Percentiles rank a stretch among this genome's conserved stretches.
Evolutionary conservation across 1,140 invertebrate species (phyloP).

Genomic region (roundworm (Caenorhabditis elegans)): DNA sequence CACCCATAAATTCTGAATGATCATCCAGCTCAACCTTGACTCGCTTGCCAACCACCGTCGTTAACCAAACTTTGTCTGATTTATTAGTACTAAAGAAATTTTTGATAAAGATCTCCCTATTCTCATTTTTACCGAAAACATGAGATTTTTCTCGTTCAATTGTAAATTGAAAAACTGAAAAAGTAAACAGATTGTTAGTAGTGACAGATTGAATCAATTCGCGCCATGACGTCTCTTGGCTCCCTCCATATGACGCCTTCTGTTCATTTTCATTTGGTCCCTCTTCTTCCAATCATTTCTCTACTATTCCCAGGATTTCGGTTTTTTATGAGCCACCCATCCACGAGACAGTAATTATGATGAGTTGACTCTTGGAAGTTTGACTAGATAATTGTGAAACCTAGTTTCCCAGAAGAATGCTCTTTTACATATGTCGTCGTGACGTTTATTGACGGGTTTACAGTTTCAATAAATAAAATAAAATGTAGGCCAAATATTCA

Average conservation of each 20-base stretch:
- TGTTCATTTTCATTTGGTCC: neutral
- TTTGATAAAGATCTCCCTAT: neutral
- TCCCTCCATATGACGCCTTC: slow-evolving; percentile 23
- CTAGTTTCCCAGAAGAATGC: neutral
- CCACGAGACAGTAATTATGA: neutral
- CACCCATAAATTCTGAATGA: neutral
- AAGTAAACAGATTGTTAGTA: neutral
- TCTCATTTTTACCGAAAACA: no score
- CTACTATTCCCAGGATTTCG: neutral
- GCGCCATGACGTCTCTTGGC: slow-evolving; percentile 8
- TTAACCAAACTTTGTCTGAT: slow-evolving; percentile 13
- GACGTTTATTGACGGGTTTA: no score
- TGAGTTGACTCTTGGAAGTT: neutral
- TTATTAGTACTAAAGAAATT: neutral
- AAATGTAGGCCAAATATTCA: no score
- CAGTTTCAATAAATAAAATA: no score
- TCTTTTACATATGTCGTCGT: no score
- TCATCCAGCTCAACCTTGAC: slow-evolving; percentile 3
- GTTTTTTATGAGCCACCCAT: neutral
- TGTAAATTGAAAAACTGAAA: neutral
- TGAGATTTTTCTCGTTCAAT: neutral
- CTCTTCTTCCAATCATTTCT: neutral
- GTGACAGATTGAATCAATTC: slow-evolving; percentile 15
- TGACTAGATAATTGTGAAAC: neutral
- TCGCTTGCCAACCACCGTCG: neutral